Evolutionary conservation across 2,113 vertebrate genomes (phyloP).

Genomic region (Hippocampus barbouri): DNA sequence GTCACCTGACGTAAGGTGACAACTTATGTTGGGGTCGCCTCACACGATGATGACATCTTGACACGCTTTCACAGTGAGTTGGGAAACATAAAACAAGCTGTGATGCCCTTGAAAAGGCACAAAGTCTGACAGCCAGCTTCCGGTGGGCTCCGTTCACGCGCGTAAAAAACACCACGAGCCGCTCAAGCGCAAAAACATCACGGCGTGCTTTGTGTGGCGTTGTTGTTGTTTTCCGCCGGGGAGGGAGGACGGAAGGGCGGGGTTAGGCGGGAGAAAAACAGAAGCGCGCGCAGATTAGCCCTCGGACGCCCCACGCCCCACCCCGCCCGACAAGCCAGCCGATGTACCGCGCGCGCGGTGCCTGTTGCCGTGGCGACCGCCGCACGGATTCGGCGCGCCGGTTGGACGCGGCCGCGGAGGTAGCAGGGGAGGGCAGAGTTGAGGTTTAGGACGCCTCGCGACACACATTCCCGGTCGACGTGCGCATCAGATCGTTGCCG

Average conservation of each 20-base stretch:
- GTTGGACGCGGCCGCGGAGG: conserved; percentile 73
- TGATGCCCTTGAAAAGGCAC: no score
- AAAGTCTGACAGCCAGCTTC: no score
- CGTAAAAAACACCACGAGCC: not conserved
- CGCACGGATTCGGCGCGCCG: conserved; percentile 75
- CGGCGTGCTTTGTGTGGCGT: conserved; percentile 52
- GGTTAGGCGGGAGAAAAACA: conserved; percentile 59
- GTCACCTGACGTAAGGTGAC: no score
- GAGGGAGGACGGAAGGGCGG: conserved; percentile 39
- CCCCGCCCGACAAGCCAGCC: conserved; percentile 52
- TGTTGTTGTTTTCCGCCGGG: conserved; percentile 50
- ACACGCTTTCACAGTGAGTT: no score
- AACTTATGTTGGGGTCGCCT: no score
- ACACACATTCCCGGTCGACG: conserved; percentile 50
- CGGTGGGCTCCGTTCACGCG: no score
- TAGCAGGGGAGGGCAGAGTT: conserved; percentile 44
- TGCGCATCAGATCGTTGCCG: not conserved
- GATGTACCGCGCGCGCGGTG: conserved; percentile 66
- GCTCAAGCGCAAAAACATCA: conserved; percentile 52
- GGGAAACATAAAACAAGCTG: no score
- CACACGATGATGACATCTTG: no score
- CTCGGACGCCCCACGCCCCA: conserved; percentile 44
- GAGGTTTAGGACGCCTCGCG: conserved; percentile 32
- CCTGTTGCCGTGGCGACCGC: conserved; percentile 72
- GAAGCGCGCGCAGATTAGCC: conserved; percentile 57